Conservation (phyloP, 2,113 vertebrate genomes). For the Lynx canadensis region DNA sequence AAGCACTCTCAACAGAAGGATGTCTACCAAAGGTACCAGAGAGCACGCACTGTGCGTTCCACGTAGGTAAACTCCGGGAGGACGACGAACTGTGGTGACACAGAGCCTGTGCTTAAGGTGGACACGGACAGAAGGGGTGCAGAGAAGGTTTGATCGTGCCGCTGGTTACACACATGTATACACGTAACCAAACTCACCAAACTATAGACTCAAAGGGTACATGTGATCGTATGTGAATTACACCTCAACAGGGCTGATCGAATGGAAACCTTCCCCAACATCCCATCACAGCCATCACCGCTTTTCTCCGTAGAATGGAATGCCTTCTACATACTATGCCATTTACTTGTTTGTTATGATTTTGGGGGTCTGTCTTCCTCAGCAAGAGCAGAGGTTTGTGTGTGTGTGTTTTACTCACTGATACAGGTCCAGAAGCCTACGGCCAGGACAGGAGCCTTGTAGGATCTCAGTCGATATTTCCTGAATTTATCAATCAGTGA, state of each 20-base stretch:
- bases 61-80: not conserved
- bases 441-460: not conserved
- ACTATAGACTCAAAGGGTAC: too few species aligned
- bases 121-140: not conserved
- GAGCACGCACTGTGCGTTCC: rapidly evolving
- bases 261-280: not conserved
- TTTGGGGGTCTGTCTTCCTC: not conserved
- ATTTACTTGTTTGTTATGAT: not conserved
- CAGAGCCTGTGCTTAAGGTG: not conserved
- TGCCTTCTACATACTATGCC: rapidly evolving
- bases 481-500: not conserved
- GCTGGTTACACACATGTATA: rapidly evolving
- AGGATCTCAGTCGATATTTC: not conserved
- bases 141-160: too few species aligned
- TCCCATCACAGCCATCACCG: too few species aligned
- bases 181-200: too few species aligned
- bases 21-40: rapidly evolving
- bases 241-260: too few species aligned
- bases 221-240: not conserved
- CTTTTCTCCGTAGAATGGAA: too few species aligned
- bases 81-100: rapidly evolving
- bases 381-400: not conserved
- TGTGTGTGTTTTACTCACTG: not conserved
- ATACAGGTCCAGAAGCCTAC: not conserved
- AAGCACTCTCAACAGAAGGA: rapidly evolving